A percentile compares a stretch with the other conserved stretches of the same genome.
phyloP scores from a whole-genome alignment of 2,797 vertebrate genomes.

The Gorsachius magnificus region DNA sequence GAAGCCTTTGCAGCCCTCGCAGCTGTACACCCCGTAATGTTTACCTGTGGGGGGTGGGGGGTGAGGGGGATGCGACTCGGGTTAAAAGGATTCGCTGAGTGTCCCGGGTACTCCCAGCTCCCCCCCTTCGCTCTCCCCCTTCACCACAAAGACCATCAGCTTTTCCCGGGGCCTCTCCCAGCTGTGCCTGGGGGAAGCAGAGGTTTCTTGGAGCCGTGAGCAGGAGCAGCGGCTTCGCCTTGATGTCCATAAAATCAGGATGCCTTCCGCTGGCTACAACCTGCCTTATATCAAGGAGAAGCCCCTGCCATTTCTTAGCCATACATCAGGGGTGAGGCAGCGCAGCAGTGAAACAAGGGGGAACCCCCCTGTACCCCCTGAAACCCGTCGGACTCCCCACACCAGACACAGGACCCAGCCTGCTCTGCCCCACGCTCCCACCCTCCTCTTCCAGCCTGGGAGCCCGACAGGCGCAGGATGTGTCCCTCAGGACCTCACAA shows the following conservation, averaged over 20 bases:
- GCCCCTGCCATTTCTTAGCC: neutral
- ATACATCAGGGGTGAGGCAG: fast-evolving
- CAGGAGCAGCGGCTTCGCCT: neutral
- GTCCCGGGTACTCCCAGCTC: fast-evolving
- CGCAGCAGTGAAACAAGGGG: neutral
- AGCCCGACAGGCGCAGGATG: neutral
- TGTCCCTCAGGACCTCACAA: neutral
- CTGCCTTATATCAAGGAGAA: neutral
- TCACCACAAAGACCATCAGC: neutral
- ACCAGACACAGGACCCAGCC: neutral
- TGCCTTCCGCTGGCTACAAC: fast-evolving
- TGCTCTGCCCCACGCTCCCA: fast-evolving
- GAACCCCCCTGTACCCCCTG: fast-evolving
- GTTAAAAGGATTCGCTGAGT: neutral
- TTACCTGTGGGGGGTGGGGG: constrained; percentile 79
- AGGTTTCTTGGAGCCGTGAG: neutral
- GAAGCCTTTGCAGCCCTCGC: constrained; percentile 97
- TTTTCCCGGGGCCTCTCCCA: neutral
- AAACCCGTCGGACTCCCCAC: neutral
- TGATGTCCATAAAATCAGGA: neutral
- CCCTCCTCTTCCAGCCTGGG: neutral
- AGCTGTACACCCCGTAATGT: constrained; percentile 98
- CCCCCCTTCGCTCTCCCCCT: neutral
- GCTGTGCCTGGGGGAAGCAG: fast-evolving
- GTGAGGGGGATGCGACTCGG: fast-evolving